phyloP scores from a whole-genome alignment of 2,113 vertebrate species.

The Nothobranchius kuhntae region DNA sequence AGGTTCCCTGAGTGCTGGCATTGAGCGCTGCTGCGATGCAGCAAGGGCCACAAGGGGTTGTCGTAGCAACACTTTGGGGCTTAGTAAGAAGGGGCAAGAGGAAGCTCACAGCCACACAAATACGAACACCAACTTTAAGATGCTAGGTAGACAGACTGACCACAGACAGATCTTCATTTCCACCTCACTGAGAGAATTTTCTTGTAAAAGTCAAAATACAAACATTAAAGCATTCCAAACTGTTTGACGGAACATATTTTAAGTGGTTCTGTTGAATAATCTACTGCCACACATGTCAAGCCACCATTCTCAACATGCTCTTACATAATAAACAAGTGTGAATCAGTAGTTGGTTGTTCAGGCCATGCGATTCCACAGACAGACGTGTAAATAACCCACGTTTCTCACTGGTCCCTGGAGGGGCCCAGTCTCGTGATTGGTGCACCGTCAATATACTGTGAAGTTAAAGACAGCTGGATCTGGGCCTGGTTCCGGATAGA shows the following conservation, averaged over 20 bases:
- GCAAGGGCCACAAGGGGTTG: conserved; percentile 73
- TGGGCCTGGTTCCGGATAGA: conserved; percentile 73
- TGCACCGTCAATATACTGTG: conserved; percentile 67
- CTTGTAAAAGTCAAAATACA: not conserved
- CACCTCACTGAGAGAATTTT: conserved; percentile 1
- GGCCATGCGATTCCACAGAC: conserved; percentile 17
- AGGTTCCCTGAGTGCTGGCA: conserved; percentile 74
- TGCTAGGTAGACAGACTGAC: conserved; percentile 24
- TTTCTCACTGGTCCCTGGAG: conserved; percentile 63
- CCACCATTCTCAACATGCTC: not conserved
- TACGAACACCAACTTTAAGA: too few species aligned
- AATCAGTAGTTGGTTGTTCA: not conserved
- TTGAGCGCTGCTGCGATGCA: conserved; percentile 73
- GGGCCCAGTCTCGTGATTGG: conserved; percentile 69
- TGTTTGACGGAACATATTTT: not conserved
- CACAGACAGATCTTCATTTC: conserved; percentile 7
- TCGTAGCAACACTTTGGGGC: conserved; percentile 76
- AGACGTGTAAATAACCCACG: conserved; percentile 49
- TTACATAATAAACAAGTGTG: conserved; percentile 21
- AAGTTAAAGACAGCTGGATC: conserved; percentile 75
- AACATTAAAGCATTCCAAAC: not conserved
- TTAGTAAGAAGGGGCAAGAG: conserved; percentile 62
- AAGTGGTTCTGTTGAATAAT: not conserved
- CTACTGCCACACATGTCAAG: conserved; percentile 3
- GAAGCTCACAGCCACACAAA: conserved; percentile 57